Percentiles rank a stretch among this genome's conserved stretches.
phyloP scores from a whole-genome alignment of 37 sponge, comb jelly and placozoan genomes.

The Theonella swinhoei region DNA sequence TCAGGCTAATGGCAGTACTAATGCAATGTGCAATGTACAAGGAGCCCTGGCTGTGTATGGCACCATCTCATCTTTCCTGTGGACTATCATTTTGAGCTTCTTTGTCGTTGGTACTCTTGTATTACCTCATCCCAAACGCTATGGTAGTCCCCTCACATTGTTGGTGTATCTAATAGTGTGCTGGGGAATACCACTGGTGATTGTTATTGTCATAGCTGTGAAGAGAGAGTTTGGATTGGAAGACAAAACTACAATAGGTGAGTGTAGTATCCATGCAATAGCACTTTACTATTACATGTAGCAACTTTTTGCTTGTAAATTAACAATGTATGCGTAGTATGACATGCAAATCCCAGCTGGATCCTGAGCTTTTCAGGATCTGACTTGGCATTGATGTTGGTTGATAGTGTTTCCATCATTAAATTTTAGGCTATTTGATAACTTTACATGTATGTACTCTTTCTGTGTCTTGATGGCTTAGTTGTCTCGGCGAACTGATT shows the following conservation, averaged over 20 bases:
- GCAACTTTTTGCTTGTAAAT: too few species aligned
- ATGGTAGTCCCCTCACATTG: background rate
- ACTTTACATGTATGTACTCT: too few species aligned
- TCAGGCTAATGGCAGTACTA: background rate
- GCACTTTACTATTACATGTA: too few species aligned
- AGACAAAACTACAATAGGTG: background rate
- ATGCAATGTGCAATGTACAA: background rate
- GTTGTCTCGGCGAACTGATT: too few species aligned
- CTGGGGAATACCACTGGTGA: background rate
- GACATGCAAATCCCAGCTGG: too few species aligned
- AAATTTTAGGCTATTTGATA: too few species aligned
- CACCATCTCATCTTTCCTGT: background rate
- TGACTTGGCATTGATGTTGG: too few species aligned
- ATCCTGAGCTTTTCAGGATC: too few species aligned
- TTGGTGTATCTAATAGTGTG: background rate
- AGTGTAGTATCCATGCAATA: too few species aligned
- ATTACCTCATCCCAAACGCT: background rate
- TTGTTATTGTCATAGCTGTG: background rate
- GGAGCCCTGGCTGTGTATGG: background rate
- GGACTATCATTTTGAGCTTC: background rate
- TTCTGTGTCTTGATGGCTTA: too few species aligned
- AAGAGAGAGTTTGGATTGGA: background rate
- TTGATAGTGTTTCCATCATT: too few species aligned
- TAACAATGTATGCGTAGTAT: too few species aligned
- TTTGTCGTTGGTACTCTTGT: background rate